Base-by-base conservation (phyloP, 1,140 invertebrate genomes). In the Apis cerana region DNA sequence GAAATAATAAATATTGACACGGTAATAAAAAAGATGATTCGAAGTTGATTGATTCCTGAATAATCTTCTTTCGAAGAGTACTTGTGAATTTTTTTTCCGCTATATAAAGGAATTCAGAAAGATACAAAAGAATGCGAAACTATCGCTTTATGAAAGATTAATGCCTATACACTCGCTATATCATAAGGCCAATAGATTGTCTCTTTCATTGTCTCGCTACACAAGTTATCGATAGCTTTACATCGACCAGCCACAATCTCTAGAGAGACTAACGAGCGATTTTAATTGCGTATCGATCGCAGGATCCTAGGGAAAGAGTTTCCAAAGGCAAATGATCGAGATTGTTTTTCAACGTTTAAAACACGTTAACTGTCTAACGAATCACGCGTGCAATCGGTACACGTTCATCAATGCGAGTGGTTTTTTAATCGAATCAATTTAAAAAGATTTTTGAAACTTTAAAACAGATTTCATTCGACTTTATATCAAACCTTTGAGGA, bases 281-380 rank as follows among this genome's bases (percentile, higher is more conserved):
- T 86, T 86, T 86, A 87, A 87, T 87, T 75, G 84, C 65, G 21
- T 82, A 85, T 87, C 72, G 78, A 81, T 54, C 54, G 58, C 54
- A 54, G n/a, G 69, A 78, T 65, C 62, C 62, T 21, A 48, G 58
- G 13, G 19, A 27, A 74, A 43, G 62, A 43, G 17, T 69, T 43
- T 61, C 56, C 19, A 23, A 69, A 74, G 64, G 75, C 65, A 82
- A 78, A 62, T 64, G 56, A 27, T 50, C 9, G 23, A 10, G 7
- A 15, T 33, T 56, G 48, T 54, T 76, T 70, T 78, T 27, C 23
- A 64, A 9, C 48, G 33, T 62, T 68, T 50, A 69, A 76, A 69
- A 21, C 54, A 33, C 59, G 71, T 59, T 75, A 75, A 67, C 71
- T 11, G 61, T 50, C 27, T 58, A 77, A 77, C 80, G 65, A 76